phyloP scores from a whole-genome alignment of 2,797 vertebrate genomes.

The Sandelia bainsii region DNA sequence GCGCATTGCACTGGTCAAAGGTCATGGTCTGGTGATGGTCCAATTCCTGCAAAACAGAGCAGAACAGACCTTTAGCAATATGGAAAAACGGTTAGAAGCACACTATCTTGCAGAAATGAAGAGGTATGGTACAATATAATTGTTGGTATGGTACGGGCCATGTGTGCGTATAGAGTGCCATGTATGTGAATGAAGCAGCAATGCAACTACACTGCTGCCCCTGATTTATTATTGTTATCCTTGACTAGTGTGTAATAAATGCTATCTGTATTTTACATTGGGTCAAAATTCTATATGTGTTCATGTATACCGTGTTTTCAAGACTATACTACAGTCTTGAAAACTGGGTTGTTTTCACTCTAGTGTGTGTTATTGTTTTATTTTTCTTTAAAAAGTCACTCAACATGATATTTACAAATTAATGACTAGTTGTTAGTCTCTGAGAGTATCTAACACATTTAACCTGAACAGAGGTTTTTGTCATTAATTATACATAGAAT shows the following conservation, averaged over 20 bases:
- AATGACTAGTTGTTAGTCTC: too few relatives aligned
- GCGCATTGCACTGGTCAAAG: conserved; percentile 87
- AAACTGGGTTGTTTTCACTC: not conserved
- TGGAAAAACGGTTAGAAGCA: conserved; percentile 87
- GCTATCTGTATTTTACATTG: not conserved
- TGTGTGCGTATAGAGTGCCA: not conserved
- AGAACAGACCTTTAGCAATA: conserved; percentile 79
- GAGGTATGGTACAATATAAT: conserved; percentile 81
- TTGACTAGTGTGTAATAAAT: not conserved
- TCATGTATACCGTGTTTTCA: not conserved
- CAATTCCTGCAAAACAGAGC: conserved; percentile 81
- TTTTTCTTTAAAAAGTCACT: too few relatives aligned
- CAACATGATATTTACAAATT: too few relatives aligned
- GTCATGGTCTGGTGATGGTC: conserved; percentile 82
- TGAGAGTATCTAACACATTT: too few relatives aligned
- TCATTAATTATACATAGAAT: not conserved
- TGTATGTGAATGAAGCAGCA: conserved; percentile 8
- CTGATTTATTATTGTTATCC: not conserved
- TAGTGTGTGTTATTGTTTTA: too few relatives aligned
- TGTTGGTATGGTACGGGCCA: not conserved
- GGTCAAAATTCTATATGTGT: not conserved
- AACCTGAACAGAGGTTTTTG: too few relatives aligned
- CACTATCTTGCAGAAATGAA: conserved; percentile 88
- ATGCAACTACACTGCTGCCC: not conserved
- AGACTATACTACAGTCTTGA: too few relatives aligned